Base-by-base conservation (phyloP, 2,888 invertebrate genomes). In the Drepanosiphum platanoidis region DNA sequence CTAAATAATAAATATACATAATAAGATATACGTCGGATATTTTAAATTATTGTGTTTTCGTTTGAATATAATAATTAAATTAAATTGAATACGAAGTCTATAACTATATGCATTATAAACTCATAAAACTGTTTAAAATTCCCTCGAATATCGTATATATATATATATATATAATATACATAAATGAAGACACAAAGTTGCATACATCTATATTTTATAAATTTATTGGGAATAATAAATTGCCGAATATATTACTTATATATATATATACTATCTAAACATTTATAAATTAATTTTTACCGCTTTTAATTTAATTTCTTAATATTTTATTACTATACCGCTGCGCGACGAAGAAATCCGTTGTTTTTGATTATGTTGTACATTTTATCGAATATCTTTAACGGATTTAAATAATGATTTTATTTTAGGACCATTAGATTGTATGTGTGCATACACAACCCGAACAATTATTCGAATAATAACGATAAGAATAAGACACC, bases 31-130 rank as follows among this genome's bases (percentile, higher is more conserved):
- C 46, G 79, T 66, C 66, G 15, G 32, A 7, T 42, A 8, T 79
- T 68, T 79, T 68, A 32, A 68, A 68, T 79, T 68, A 79, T 66
- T 42, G 66, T 34, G 15, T 46, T 68, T 68, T 9, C 18, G 68
- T 79, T 68, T 68, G 34, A 52, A 68, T 46, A 34, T 46, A 68
- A 68, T 79, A 68, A 79, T 79, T 79, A 46, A 42, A 79, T 68
- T 52, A 68, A 79, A 79, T 68, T 46, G 68, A 68, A 79, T 34
- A 42, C 32, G 46, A 46, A 22, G 39, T 30, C 32, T 66, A n/a
- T 78, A 46, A 46, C 11, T 18, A 13, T 46, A 46, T 46, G 61
- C 13, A 18, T 61, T n/a, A 61, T 61, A 68, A 66, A 77, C 32
- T 46, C 32, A 9, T 66, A 42, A 18, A 46, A n/a, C 32, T 32